Conservation (phyloP, 2,113 vertebrate genomes). For the Spea multiplicata region DNA sequence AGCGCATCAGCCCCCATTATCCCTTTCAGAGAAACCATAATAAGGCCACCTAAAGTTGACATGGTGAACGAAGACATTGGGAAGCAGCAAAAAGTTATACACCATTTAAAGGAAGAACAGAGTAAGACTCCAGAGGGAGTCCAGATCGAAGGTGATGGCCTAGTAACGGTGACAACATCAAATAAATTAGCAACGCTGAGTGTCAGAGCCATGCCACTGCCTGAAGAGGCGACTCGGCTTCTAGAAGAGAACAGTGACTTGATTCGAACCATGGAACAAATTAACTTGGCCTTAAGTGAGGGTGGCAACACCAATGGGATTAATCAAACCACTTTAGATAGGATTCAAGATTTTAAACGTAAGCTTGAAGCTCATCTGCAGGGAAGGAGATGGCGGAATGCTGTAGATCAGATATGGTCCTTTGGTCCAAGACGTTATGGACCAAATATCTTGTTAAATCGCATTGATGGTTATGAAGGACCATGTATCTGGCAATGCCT, state of each 20-base stretch:
- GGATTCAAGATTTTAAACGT: slow-evolving; percentile 74
- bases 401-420: slow-evolving; percentile 85
- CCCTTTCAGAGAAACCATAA: slow-evolving; percentile 90
- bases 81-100: slow-evolving; percentile 90
- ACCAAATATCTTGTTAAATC: slow-evolving; percentile 88
- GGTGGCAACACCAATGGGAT: slow-evolving; percentile 68
- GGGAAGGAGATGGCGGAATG: slow-evolving; percentile 86
- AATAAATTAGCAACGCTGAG: slow-evolving; percentile 83
- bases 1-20: slow-evolving; percentile 91
- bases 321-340: slow-evolving; percentile 70
- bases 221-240: slow-evolving; percentile 79
- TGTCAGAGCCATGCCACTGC: slow-evolving; percentile 81
- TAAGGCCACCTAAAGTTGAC: slow-evolving; percentile 91
- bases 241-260: slow-evolving; percentile 82
- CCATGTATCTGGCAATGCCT: slow-evolving; percentile 85
- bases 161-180: slow-evolving; percentile 84
- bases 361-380: slow-evolving; percentile 77
- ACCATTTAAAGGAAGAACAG: slow-evolving; percentile 85
- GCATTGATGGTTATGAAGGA: slow-evolving; percentile 71
- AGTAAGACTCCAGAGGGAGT: slow-evolving; percentile 75
- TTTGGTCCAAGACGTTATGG: slow-evolving; percentile 93
- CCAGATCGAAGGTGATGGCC: slow-evolving; percentile 78
- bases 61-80: slow-evolving; percentile 99
- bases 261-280: slow-evolving; percentile 85
- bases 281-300: slow-evolving; percentile 78